A percentile compares a stretch with the other conserved stretches of the same genome.
Conservation (phyloP, 92 coral and sea anemone genomes). For the Porites lobata region DNA sequence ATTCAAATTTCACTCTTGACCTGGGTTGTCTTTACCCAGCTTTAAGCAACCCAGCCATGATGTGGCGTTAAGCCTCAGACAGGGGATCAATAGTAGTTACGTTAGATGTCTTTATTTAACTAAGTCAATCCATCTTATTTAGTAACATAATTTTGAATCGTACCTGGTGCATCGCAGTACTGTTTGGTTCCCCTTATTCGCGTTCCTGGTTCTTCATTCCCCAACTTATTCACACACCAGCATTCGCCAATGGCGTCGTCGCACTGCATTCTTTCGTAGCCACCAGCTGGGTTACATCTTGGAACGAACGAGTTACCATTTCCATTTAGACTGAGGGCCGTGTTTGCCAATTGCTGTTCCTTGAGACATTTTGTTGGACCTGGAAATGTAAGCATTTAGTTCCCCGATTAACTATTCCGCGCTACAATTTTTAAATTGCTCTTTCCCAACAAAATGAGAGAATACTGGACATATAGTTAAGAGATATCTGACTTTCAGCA, state of each 20-base stretch:
- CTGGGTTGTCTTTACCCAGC: no score
- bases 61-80: no score
- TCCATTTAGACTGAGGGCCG: background rate
- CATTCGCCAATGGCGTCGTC: conserved; percentile 78
- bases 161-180: conserved; percentile 89
- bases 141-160: background rate
- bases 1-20: no score
- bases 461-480: no score
- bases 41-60: no score
- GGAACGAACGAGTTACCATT: conserved; percentile 65
- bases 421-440: background rate
- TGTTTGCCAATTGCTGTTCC: conserved; percentile 60
- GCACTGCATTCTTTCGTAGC: conserved; percentile 84
- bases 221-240: conserved; percentile 95
- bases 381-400: background rate
- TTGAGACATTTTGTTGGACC: conserved; percentile 86
- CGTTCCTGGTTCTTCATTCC: conserved; percentile 83
- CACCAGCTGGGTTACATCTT: conserved; percentile 75
- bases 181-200: conserved; percentile 76
- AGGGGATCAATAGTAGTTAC: no score
- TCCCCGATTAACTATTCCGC: background rate
- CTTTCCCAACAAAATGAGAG: no score
- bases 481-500: no score
- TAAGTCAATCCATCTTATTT: no score
- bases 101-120: no score